phyloP scores from a whole-genome alignment of 2,797 vertebrate genomes.

The Sarcoramphus papa region DNA sequence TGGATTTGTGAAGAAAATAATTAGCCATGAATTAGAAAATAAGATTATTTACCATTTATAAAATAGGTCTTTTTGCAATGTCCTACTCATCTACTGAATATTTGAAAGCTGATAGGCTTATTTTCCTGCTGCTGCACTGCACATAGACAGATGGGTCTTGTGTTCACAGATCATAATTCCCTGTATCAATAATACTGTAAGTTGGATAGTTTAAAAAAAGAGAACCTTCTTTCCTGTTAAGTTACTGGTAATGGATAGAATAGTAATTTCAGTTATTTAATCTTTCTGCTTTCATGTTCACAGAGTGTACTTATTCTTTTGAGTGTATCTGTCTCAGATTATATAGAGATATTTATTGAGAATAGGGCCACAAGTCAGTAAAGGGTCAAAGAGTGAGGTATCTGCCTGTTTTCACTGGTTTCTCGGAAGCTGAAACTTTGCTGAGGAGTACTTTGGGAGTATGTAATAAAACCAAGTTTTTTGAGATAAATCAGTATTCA shows the following conservation, averaged over 20 bases:
- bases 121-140: not conserved
- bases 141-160: not conserved
- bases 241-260: not conserved
- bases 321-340: not conserved
- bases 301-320: not conserved
- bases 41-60: not conserved
- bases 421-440: not conserved
- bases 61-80: not conserved
- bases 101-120: not conserved
- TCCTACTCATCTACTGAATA: not conserved
- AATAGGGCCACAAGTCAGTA: not conserved
- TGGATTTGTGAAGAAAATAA: not conserved
- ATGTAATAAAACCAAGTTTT: not conserved
- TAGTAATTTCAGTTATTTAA: not conserved
- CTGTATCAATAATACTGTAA: fast-evolving
- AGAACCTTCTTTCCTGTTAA: not conserved
- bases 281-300: not conserved
- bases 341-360: not conserved
- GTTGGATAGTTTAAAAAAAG: not conserved
- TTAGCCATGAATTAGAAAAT: not conserved
- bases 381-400: not conserved
- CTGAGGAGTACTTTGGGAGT: not conserved
- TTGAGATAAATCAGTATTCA: not conserved
- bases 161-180: not conserved
- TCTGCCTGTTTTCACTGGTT: not conserved